Evolutionary conservation across 2,113 vertebrate genomes (phyloP), one percentile per base, ranked within the genome.

Genomic region (Osmerus eperlanus): DNA sequence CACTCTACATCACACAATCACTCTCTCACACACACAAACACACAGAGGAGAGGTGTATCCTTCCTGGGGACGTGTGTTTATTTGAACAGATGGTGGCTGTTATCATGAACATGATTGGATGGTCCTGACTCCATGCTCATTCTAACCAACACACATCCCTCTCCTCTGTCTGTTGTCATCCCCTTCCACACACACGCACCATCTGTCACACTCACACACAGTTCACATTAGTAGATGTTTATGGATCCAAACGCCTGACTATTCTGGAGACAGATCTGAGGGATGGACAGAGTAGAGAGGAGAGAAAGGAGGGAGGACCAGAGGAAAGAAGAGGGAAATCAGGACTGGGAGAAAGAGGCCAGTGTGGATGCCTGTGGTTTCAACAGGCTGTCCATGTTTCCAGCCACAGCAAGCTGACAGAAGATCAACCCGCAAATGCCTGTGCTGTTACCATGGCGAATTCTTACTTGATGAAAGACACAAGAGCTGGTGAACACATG

Each of bases 21-120:
- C 32, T 5, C 32, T 36, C 32, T 4, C 6, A 36, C 32, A 5
- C 32, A 36, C 32, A 36, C 3, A 36, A 0, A 36, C 32, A 36
- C 32, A 36, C 32, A 36, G 32, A 36, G 32, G 32, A 36, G 32
- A 36, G 61, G 25, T 23, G 71, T 69, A 71, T 78, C 74, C 83
- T 52, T 61, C 29, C 47, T 19, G 67, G 54, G 41, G 29, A 75
- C 74, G 25, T 69, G 73, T 4, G 78, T 84, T 80, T 83, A 78
- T 83, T 83, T 85, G 52, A 78, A 81, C 83, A 87, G 75, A 80
- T 86, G 78, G 80, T 84, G 76, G 70, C 78, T 71, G 79, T 89
- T 84, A 71, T 23, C 71, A 68, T 75, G 36, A 74, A 74, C 73
- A 6, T 72, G 70, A 86, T 79, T 82, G 77, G 53, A 18, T 65